Percentiles rank a stretch among this genome's conserved stretches.
These are phyloP conservation scores for Lophochroa leadbeateri DNA, from an alignment of 2,113 vertebrate genomes.

Conservation along the genomic window DNA sequence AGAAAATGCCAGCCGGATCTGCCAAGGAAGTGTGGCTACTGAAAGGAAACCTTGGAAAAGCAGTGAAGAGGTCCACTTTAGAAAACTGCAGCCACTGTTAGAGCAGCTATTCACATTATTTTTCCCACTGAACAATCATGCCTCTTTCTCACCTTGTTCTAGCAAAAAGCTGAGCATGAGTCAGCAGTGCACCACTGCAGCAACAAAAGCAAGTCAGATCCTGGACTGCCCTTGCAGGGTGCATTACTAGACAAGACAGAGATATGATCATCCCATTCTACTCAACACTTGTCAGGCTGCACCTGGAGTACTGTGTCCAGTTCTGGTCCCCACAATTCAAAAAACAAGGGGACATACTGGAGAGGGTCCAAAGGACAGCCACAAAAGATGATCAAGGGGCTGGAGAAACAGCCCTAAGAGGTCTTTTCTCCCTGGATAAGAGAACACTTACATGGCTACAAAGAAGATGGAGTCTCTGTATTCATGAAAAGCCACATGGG, in stretches of 20 bases:
- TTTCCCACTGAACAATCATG: background rate
- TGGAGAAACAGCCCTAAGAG: background rate
- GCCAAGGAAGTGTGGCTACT: background rate
- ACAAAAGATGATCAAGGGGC: background rate
- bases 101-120: background rate
- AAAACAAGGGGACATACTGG: background rate
- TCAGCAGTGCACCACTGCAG: background rate
- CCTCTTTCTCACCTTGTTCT: background rate
- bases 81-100: background rate
- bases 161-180: background rate
- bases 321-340: background rate
- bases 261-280: background rate
- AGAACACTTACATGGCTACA: background rate
- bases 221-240: too few relatives aligned
- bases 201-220: background rate
- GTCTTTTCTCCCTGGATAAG: background rate
- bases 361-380: background rate
- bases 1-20: background rate
- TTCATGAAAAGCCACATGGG: background rate
- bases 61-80: background rate
- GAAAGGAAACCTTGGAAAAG: background rate
- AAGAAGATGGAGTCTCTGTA: background rate
- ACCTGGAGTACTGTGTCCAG: background rate
- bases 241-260: background rate
- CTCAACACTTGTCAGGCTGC: accelerated